Evolutionary conservation across 2,113 vertebrate species (phyloP), one percentile per base, ranked within the genome.

Genomic region (Vulpes lagopus): DNA sequence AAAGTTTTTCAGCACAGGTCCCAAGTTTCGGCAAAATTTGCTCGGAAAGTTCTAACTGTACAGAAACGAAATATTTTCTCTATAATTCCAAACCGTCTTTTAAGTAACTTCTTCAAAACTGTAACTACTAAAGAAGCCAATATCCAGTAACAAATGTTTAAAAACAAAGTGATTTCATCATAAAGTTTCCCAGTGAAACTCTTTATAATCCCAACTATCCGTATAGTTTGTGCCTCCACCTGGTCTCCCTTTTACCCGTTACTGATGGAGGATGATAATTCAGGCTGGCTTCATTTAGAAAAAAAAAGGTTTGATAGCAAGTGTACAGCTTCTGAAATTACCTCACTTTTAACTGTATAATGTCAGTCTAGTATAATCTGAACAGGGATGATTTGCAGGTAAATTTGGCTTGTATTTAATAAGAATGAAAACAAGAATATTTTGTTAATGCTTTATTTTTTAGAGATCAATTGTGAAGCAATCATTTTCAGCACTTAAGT

Each of bases 401-500:
- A 89, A 81, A 89, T 74, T 90, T 71, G 38, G 51, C n/a, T 76
- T 55, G n/a, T 95, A 69, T 25, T 43, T 95, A 90, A 80, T 84
- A 71, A 92, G 79, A 94, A 91, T 78, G 43, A 91, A 87, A 93
- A 93, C 87, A 89, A 91, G 27, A 88, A 23, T 71, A 57, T 83
- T 94, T 94, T 82, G 65, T 94, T 76, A 87, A 80, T 59, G 27
- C 35, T 96, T 91, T 78, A 79, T 84, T 89, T 89, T 94, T 92
- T 81, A 86, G 57, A 92, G 49, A n/a, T 32, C 27, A n/a, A 62
- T 35, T 79, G n/a, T 78, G 5, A 78, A 94, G 60, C 38, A 92
- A 94, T 85, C 27, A 93, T 79, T 90, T 86, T 84, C 30, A 81
- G 55, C 27, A 95, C 89, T 91, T 89, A 95, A 80, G 67, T 89